phyloP scores from a whole-genome alignment of 2,888 invertebrate species.

The Spisula solida region DNA sequence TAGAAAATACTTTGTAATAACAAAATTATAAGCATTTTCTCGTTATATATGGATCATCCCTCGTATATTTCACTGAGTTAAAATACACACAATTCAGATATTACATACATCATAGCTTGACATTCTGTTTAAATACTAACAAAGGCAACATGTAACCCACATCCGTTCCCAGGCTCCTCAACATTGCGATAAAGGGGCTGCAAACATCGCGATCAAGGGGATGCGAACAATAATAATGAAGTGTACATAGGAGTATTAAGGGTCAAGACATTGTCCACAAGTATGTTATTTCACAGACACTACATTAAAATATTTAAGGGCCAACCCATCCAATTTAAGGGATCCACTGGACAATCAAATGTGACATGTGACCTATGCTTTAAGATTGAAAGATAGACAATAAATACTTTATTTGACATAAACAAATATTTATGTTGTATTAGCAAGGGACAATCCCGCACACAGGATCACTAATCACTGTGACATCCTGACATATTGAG shows the following conservation, averaged over 20 bases:
- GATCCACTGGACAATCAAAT: not conserved
- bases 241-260: constrained; percentile 36
- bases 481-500: not conserved
- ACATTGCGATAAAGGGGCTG: not conserved
- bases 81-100: not conserved
- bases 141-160: constrained; percentile 23
- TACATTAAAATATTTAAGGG: constrained; percentile 33
- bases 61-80: not conserved
- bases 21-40: no score
- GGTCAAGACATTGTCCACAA: constrained; percentile 31
- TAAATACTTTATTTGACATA: constrained; percentile 11
- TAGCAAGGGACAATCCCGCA: not conserved
- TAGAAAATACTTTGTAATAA: no score
- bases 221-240: constrained; percentile 32
- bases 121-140: not conserved
- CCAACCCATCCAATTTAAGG: constrained; percentile 10
- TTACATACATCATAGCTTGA: not conserved
- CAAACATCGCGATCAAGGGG: not conserved
- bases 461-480: not conserved
- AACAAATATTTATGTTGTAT: constrained; percentile 13
- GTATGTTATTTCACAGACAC: constrained; percentile 34
- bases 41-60: no score
- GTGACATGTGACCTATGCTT: constrained; percentile 24
- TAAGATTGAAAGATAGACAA: constrained; percentile 17
- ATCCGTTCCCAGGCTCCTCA: constrained; percentile 44